Percentiles rank a stretch among this genome's conserved stretches.
Conservation (phyloP, 2,888 invertebrate genomes). For the Stenurella melanura region DNA sequence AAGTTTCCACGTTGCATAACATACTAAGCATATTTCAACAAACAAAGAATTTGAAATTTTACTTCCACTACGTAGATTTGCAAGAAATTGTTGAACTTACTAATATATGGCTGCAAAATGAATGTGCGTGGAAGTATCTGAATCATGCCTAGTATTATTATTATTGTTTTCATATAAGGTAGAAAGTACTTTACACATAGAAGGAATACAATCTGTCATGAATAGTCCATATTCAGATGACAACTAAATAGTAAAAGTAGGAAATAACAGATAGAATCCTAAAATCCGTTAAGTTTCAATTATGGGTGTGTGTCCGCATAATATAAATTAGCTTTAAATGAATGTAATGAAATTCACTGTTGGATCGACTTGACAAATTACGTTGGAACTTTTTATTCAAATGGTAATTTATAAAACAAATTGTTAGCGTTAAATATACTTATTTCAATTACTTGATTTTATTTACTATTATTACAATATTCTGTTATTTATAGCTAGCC, state of each 20-base stretch:
- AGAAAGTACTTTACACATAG: background rate
- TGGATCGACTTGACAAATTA: background rate
- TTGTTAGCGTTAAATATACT: background rate
- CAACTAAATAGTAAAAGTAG: background rate
- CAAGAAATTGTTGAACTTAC: no score
- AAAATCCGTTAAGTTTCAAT: background rate
- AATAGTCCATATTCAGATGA: background rate
- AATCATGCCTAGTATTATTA: no score
- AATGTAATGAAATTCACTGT: background rate
- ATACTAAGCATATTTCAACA: no score
- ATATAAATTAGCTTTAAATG: background rate
- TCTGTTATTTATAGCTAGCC: no score
- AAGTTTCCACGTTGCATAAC: no score
- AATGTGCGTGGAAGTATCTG: no score
- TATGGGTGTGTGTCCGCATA: background rate
- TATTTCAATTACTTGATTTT: no score
- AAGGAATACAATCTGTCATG: background rate
- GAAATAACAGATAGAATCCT: background rate
- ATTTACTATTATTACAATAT: no score
- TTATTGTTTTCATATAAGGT: background rate
- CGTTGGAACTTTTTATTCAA: background rate
- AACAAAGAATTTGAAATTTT: no score
- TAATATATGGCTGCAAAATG: no score
- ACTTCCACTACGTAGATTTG: no score
- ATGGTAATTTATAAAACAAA: background rate